phyloP scores from a whole-genome alignment of 2,797 vertebrate species.

The Galagoides demidoff region DNA sequence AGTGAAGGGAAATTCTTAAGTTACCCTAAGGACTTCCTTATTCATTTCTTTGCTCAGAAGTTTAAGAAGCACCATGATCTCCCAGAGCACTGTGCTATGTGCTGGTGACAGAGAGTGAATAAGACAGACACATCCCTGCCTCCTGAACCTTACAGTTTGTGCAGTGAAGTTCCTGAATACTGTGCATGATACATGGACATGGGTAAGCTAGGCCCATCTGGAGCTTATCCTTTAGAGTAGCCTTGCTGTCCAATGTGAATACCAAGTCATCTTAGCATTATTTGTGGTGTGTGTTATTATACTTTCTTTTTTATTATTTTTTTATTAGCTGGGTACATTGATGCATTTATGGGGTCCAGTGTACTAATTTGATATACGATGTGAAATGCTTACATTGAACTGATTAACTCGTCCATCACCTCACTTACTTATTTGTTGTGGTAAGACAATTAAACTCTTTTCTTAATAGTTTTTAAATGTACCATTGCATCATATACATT shows the following conservation, averaged over 20 bases:
- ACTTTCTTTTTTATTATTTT: neutral
- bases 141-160: neutral
- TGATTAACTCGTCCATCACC: too few relatives aligned
- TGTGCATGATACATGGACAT: neutral
- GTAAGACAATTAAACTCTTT: too few relatives aligned
- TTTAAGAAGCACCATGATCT: neutral
- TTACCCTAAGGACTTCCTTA: neutral
- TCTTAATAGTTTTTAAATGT: too few relatives aligned
- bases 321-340: too few relatives aligned
- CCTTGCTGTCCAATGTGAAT: neutral
- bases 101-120: accelerated
- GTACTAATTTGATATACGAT: too few relatives aligned
- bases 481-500: too few relatives aligned
- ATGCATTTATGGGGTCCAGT: too few relatives aligned
- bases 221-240: neutral
- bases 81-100: neutral
- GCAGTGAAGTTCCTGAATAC: neutral
- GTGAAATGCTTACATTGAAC: too few relatives aligned
- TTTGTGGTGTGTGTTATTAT: neutral
- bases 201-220: neutral
- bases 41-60: neutral
- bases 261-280: neutral
- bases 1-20: neutral
- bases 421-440: too few relatives aligned
- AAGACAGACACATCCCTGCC: too few relatives aligned